Percentiles rank a stretch among this genome's conserved stretches.
Evolutionary conservation across 2,888 invertebrate genomes (phyloP).

Genomic region (Antheraea yamamai): DNA sequence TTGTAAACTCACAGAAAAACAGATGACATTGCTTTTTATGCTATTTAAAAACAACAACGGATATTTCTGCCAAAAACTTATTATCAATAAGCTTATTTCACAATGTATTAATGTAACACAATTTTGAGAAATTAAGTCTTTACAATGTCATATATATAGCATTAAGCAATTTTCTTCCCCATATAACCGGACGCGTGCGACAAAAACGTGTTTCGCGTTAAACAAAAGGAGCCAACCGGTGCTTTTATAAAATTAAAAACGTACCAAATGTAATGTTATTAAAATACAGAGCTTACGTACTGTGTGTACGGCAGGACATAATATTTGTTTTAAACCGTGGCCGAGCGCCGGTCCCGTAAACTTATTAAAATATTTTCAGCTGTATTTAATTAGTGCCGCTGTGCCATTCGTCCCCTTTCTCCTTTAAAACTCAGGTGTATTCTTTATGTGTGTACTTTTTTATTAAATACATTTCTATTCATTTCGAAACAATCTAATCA

Average conservation of each 20-base stretch:
- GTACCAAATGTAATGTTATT: slow-evolving; percentile 75
- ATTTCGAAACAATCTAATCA: not conserved
- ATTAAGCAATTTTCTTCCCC: slow-evolving; percentile 27
- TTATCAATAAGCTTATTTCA: not conserved
- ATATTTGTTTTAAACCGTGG: slow-evolving; percentile 74
- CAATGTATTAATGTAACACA: not conserved
- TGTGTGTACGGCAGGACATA: slow-evolving; percentile 54
- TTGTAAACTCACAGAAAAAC: not conserved
- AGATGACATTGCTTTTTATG: not conserved
- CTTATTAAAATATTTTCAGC: slow-evolving; percentile 80
- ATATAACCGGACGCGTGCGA: slow-evolving; percentile 27
- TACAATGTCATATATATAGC: not conserved
- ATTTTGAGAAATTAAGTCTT: not conserved
- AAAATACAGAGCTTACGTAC: slow-evolving; percentile 70
- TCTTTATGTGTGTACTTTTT: slow-evolving; percentile 32
- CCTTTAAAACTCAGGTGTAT: slow-evolving; percentile 64
- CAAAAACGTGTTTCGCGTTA: slow-evolving; percentile 36
- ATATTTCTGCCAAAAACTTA: too few relatives aligned
- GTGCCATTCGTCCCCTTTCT: slow-evolving; percentile 67
- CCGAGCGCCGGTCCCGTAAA: slow-evolving; percentile 66
- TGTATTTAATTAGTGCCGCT: slow-evolving; percentile 77
- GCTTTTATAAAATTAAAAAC: slow-evolving; percentile 79
- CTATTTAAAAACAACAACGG: too few relatives aligned
- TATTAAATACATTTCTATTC: slow-evolving; percentile 10
- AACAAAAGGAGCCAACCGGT: slow-evolving; percentile 55